Evolutionary conservation across 2,888 invertebrate genomes (phyloP), one percentile per base, ranked within the genome.

Genomic region (Diloba caeruleocephala): DNA sequence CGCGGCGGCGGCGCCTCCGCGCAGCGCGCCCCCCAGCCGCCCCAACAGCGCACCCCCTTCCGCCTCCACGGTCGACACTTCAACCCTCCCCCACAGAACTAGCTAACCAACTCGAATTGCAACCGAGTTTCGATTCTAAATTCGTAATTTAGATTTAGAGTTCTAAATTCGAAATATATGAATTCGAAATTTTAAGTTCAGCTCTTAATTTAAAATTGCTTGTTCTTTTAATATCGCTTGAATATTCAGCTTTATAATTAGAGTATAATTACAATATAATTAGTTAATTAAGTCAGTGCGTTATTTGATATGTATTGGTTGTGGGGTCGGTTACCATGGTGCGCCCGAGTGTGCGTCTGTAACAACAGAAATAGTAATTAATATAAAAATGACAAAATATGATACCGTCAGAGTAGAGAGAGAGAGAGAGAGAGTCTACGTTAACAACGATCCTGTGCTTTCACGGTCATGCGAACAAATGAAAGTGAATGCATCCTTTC

Each of bases 1-100:
- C 87, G 95, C 95, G 83, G 95, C 95, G 84, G 95, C 95, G 79
- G 95, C 95, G 84, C 96, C 94, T 88, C 95, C 95, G 75, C 96
- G 94, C 90, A 96, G 94, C 90, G 95, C 95, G 83, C 95, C 95
- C 85, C 94, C 94, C 88, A 95, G 92, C 92, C 95, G 94, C 87
- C 95, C 95, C 85, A 95, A 92, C 94, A 96, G 94, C 85, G 94
- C 94, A 71, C 84, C 85, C 72, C 84, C 86, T 56, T 87, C 90
- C 82, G 94, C 93, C 89, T 93, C 94, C 94, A 94, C 94, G 79
- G 81, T 90, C 82, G 74, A 78, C 84, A 71, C 69, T 68, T 69
- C 82, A 80, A 83, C 80, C 82, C 65, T 77, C 72, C 76, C 57
- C 55, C 28, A 17, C 34, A 39, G 15, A 64, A 64, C 36, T 43